phyloP scores from a whole-genome alignment of 2,797 vertebrate genomes.

The Spinibarbus caldwelli region DNA sequence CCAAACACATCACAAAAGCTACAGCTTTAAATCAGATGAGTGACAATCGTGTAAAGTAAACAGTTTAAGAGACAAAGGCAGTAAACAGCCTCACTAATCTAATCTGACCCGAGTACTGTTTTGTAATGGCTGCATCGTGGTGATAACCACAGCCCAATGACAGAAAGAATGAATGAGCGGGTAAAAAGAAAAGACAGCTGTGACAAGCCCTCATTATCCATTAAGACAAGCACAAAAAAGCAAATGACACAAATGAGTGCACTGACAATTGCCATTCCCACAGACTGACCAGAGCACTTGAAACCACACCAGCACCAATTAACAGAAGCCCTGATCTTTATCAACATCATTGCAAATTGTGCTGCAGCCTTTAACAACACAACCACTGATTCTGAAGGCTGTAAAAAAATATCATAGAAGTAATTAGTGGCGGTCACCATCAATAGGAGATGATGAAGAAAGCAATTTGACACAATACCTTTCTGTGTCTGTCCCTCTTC shows the following conservation, averaged over 20 bases:
- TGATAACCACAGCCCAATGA: constrained; percentile 39
- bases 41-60: constrained; percentile 23
- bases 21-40: constrained; percentile 11
- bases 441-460: background rate
- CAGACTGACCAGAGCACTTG: constrained; percentile 66
- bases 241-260: constrained; percentile 78
- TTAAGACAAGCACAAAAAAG: constrained; percentile 79
- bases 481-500: constrained; percentile 97
- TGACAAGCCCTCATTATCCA: constrained; percentile 68
- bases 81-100: constrained; percentile 72
- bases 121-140: constrained; percentile 39
- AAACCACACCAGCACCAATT: constrained; percentile 41
- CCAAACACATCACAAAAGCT: constrained; percentile 46
- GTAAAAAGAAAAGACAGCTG: constrained; percentile 30
- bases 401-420: background rate
- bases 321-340: constrained; percentile 4
- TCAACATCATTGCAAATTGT: background rate
- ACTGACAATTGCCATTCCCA: constrained; percentile 82
- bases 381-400: background rate
- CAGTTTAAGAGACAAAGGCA: constrained; percentile 45
- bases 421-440: background rate
- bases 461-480: constrained; percentile 77
- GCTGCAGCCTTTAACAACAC: background rate
- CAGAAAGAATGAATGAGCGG: constrained; percentile 51
- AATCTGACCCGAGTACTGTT: constrained; percentile 31